Conservation (phyloP, 2,113 vertebrate species). For the Epinephelus lanceolatus region DNA sequence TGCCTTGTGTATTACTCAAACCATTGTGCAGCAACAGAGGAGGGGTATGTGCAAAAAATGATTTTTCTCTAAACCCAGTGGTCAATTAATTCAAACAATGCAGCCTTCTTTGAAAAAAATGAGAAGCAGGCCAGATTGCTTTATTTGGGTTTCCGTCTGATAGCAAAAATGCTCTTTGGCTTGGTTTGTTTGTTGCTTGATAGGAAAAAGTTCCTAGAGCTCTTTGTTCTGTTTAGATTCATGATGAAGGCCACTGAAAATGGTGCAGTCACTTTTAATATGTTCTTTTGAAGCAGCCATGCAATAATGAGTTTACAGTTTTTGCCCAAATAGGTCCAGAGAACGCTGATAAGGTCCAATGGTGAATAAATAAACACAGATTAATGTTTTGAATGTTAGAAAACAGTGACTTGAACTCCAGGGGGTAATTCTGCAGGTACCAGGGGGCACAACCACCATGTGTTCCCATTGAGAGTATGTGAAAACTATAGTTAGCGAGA, state of each 20-base stretch:
- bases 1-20: not conserved
- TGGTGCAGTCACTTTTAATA: not conserved
- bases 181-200: constrained; percentile 45
- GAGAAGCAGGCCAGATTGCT: not conserved
- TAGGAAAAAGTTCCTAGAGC: constrained; percentile 8
- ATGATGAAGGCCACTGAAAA: not conserved
- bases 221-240: constrained; percentile 31
- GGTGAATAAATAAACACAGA: not conserved
- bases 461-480: not conserved
- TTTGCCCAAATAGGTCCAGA: not conserved
- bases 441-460: not conserved
- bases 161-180: constrained; percentile 28
- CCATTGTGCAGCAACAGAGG: not conserved
- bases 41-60: not conserved
- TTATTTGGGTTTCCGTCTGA: constrained; percentile 19
- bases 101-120: constrained; percentile 22
- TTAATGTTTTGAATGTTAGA: not conserved
- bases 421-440: not conserved
- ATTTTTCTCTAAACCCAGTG: constrained; percentile 19
- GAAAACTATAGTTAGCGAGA: not conserved
- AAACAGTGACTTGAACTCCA: no score
- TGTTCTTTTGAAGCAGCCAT: not conserved
- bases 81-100: constrained; percentile 51
- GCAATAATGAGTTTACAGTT: not conserved
- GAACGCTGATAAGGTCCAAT: not conserved